Base-by-base conservation (phyloP, 2,888 invertebrate genomes). In the Tetrapedia diversipes region DNA sequence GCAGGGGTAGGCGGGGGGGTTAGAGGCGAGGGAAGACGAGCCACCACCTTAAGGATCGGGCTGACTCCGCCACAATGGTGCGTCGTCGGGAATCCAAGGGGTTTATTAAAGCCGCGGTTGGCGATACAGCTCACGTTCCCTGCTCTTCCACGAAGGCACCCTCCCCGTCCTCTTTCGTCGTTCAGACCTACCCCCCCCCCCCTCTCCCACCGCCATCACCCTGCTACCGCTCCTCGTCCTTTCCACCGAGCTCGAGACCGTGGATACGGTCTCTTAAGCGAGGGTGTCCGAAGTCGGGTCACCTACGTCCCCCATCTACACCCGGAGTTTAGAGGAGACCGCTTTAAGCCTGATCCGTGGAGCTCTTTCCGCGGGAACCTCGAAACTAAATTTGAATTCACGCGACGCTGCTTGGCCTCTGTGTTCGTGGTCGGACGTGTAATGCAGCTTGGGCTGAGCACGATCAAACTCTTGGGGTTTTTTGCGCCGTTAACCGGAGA, bases 61-160 rank as follows among this genome's bases (percentile, higher is more conserved):
- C 84, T 87, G 86, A 87, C 86, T 87, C 85, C 85, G 87, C 87
- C 87, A 90, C 90, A 90, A 90, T 90, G 87, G 89, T 87, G 87
- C 88, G 89, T 89, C 86, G 89, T 80, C 83, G 86, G 84, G 88
- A 90, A 91, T 90, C 89, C 89, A 82, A 88, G 89, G 89, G 89
- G 90, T 90, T 90, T 90, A 90, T 90, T 90, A 90, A 90, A 90
- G 88, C 88, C 88, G 87, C 86, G 88, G 89, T 91, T 91, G 89
- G 87, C 87, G 87, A 91, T 90, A 91, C 91, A 90, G 89, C 91
- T 91, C 91, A 91, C 91, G 91, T 91, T 89, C 87, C 86, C 84
- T 79, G 74, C 84, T 87, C 83, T 86, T 87, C 88, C 87, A 86
- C 80, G 32, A 61, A 77, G 59, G 2, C 73, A 77, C 79, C 75